These are phyloP conservation scores for Agrilus mali DNA, from an alignment of 2,888 invertebrate genomes.

Conservation along the genomic window DNA sequence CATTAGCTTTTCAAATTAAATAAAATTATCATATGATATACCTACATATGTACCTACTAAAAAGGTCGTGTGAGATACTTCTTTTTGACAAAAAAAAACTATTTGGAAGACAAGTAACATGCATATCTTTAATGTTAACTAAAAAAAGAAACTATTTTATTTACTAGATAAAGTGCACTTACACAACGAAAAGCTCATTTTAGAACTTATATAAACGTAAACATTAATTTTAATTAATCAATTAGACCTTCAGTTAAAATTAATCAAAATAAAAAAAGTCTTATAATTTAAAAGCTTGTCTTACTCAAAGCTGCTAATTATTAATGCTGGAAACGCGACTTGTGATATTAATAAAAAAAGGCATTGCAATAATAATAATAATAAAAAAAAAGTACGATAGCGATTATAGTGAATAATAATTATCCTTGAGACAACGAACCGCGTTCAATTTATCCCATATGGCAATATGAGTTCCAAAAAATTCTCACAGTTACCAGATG, in stretches of 20 bases:
- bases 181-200: too few species aligned
- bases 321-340: background rate
- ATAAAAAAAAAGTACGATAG: slow-evolving; percentile 4
- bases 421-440: slow-evolving; percentile 36
- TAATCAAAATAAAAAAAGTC: slow-evolving; percentile 4
- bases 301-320: background rate
- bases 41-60: slow-evolving; percentile 6
- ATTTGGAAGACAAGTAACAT: too few species aligned
- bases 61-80: too few species aligned
- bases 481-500: slow-evolving; percentile 97
- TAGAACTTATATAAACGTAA: too few species aligned
- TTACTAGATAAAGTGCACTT: too few species aligned
- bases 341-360: slow-evolving; percentile 1
- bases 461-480: slow-evolving; percentile 63
- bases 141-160: too few species aligned
- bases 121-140: too few species aligned
- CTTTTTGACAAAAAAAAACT: too few species aligned
- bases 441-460: slow-evolving; percentile 69
- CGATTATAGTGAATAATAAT: slow-evolving; percentile 12
- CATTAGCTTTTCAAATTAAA: background rate
- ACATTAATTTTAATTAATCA: too few species aligned
- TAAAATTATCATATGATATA: slow-evolving; percentile 16
- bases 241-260: background rate
- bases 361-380: slow-evolving; percentile 11
- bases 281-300: too few species aligned